Evolutionary conservation across 2,888 invertebrate genomes (phyloP).

Genomic region (Pristionchus mayeri): DNA sequence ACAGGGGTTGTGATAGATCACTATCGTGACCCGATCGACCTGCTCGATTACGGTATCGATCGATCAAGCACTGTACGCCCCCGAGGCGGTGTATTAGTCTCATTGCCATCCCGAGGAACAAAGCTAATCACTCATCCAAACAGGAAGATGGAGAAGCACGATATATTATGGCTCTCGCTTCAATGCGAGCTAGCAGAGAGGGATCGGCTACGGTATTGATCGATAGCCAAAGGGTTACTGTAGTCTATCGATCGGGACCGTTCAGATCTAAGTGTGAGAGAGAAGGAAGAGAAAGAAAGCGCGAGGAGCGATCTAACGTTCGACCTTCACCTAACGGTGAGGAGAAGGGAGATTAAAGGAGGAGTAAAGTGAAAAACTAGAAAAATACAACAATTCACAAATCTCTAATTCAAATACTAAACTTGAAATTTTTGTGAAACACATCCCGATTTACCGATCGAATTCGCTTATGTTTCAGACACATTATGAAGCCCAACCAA

Average conservation of each 20-base stretch:
- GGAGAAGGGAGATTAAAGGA: slow-evolving; percentile 26
- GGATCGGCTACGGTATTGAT: neutral
- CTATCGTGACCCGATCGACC: neutral
- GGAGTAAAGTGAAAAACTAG: too few species aligned
- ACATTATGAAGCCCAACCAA: too few species aligned
- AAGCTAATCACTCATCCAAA: slow-evolving; percentile 22
- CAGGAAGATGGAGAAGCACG: neutral
- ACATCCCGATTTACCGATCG: too few species aligned
- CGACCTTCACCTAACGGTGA: slow-evolving; percentile 39
- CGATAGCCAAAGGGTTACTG: neutral
- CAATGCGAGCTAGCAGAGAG: neutral
- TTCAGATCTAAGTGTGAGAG: neutral
- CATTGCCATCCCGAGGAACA: neutral
- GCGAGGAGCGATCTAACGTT: neutral
- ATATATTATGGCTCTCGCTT: too few species aligned
- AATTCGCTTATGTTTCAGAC: too few species aligned
- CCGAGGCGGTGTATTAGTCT: neutral
- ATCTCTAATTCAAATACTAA: too few species aligned
- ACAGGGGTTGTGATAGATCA: neutral
- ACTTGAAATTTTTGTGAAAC: too few species aligned
- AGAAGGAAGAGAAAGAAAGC: slow-evolving; percentile 25
- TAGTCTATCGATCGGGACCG: slow-evolving; percentile 12
- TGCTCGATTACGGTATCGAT: slow-evolving; percentile 36
- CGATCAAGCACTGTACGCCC: too few species aligned
- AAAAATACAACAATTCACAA: too few species aligned